phyloP scores from a whole-genome alignment of 2,113 vertebrate genomes.

The Synchiropus splendidus region DNA sequence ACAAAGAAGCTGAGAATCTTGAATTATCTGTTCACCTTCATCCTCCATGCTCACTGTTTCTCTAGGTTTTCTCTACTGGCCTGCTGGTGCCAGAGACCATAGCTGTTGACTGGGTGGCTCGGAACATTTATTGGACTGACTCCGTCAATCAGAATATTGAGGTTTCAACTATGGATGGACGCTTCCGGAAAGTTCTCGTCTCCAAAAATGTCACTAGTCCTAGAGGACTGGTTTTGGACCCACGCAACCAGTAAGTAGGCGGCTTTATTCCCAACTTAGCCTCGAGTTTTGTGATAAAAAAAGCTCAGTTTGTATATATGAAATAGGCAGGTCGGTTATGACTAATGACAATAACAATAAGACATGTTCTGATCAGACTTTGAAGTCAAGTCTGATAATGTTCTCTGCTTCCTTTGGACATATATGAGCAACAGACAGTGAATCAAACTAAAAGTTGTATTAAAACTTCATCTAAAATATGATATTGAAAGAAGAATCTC shows the following conservation, averaged over 20 bases:
- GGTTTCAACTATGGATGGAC: constrained; percentile 64
- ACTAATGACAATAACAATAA: too few species aligned
- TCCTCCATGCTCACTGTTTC: background rate
- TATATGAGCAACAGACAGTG: too few species aligned
- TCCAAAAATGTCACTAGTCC: constrained; percentile 61
- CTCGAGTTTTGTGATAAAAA: too few species aligned
- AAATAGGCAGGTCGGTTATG: too few species aligned
- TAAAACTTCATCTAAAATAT: too few species aligned
- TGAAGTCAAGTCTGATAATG: too few species aligned
- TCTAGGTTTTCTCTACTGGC: constrained; percentile 57
- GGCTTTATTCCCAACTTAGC: too few species aligned
- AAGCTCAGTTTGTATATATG: too few species aligned
- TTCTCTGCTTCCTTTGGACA: too few species aligned
- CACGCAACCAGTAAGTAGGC: constrained; percentile 54
- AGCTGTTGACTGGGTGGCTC: constrained; percentile 66
- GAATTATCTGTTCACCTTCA: background rate
- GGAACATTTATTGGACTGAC: constrained; percentile 67
- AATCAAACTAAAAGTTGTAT: too few species aligned
- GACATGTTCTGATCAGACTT: too few species aligned
- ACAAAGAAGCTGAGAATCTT: background rate
- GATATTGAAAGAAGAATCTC: too few species aligned
- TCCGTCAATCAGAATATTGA: constrained; percentile 64
- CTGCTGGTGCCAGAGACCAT: constrained; percentile 59
- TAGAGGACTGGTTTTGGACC: constrained; percentile 61
- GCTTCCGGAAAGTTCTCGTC: constrained; percentile 57